Conservation (phyloP, 2,113 vertebrate species). For the Catharus bicknelli region DNA sequence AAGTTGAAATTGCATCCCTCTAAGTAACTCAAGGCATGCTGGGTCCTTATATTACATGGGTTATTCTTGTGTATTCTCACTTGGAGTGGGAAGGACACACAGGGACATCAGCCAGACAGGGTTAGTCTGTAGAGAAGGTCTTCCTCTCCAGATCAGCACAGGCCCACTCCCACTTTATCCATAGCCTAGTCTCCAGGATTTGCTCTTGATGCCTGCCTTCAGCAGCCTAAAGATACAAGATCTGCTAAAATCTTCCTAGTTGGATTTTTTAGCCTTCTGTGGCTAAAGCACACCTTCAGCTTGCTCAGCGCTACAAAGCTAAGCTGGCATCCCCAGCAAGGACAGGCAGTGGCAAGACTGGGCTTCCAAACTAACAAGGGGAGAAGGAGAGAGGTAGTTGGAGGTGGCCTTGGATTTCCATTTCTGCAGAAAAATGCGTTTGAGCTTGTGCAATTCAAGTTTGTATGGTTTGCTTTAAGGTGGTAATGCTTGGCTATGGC, state of each 20-base stretch:
- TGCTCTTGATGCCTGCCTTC: background rate
- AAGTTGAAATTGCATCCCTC: background rate
- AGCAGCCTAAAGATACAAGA: background rate
- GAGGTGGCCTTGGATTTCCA: background rate
- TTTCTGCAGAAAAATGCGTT: background rate
- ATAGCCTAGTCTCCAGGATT: background rate
- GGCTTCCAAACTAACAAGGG: background rate
- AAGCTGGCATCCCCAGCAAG: background rate
- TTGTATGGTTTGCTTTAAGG: background rate
- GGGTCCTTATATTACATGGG: background rate
- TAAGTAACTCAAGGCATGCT: background rate
- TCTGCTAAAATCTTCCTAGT: background rate
- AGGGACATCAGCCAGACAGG: background rate
- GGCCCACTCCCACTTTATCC: background rate
- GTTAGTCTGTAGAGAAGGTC: background rate
- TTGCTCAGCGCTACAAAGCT: background rate
- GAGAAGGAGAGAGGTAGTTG: background rate
- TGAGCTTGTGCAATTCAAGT: background rate
- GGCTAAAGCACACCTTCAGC: background rate
- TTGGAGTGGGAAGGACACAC: background rate
- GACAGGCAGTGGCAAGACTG: background rate
- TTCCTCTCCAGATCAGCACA: background rate
- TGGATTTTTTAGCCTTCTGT: background rate
- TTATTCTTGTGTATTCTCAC: fast-evolving
- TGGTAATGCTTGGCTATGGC: background rate